Percentiles rank a stretch among this genome's conserved stretches.
Evolutionary conservation across 2,888 invertebrate genomes (phyloP).

Genomic region (Sminthurinus aureus): DNA sequence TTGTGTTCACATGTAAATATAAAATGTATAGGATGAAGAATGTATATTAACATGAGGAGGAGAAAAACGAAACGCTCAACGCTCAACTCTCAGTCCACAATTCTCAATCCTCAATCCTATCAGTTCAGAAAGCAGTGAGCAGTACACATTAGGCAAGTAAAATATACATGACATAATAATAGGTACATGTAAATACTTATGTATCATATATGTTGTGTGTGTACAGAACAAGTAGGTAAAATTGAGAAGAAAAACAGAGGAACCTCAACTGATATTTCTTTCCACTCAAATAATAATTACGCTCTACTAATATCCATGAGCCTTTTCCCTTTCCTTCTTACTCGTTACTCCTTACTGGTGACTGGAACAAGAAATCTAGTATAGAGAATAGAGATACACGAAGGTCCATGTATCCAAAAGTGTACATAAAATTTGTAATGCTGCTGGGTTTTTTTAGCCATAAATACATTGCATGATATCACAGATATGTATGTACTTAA

Average conservation of each 20-base stretch:
- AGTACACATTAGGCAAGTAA: too few species aligned
- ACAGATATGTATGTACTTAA: not conserved
- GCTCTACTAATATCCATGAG: not conserved
- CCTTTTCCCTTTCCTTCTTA: not conserved
- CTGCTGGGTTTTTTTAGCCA: not conserved
- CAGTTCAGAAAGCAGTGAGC: too few species aligned
- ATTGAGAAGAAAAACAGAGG: not conserved
- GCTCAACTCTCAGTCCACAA: too few species aligned
- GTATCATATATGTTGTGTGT: too few species aligned
- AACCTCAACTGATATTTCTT: not conserved
- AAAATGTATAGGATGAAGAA: too few species aligned
- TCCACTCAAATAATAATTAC: conserved; percentile 1
- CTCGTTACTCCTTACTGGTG: not conserved
- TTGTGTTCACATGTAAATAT: too few species aligned
- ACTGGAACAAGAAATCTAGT: not conserved
- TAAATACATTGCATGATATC: not conserved
- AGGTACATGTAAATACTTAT: too few species aligned
- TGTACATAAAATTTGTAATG: not conserved
- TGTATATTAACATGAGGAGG: not conserved
- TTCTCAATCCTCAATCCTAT: too few species aligned
- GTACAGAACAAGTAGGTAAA: not conserved
- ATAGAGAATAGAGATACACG: not conserved
- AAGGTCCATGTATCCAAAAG: not conserved
- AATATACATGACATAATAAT: too few species aligned
- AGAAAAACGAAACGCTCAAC: not conserved